Evolutionary conservation across 2,113 vertebrate species (phyloP), one percentile per base, ranked within the genome.

Genomic region (Poeciliopsis turrubarensis): DNA sequence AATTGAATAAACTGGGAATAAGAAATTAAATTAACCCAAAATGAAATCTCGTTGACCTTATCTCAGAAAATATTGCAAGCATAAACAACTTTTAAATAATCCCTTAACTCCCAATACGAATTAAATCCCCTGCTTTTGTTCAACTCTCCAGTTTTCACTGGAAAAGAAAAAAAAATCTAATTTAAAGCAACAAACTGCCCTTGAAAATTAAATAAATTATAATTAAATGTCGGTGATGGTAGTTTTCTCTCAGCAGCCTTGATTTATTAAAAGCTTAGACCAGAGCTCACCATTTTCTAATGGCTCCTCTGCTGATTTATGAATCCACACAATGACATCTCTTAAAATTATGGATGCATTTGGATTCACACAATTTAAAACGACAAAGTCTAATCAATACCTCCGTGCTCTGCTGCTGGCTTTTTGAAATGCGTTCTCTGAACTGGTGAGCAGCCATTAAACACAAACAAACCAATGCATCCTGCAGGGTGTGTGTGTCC

Each of bases 241-340:
- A 72, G 75, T 70, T 15, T 32, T 25, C 65, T 12, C 14, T 17
- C 54, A 27, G 74, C 68, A 39, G 65, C 51, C 34, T 10, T 61
- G 72, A 83, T 84, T 76, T 68, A 79, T 70, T 66, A 41, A 0
- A 4, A 65, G 47, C 44, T n/a, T 29, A 60, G 62, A 67, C 41
- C 30, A 26, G 30, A 69, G 44, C 51, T 73, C 75, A 75, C 51
- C 17, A 30, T 39, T 75, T n/a, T 44, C 17, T 77, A 78, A 75
- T 60, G 26, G 69, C 37, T n/a, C 31, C 25, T 62, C 54, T 73
- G 70, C 54, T 81, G 41, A 79, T 73, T 68, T 68, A 79, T 57
- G 51, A 44, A 47, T 29, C 4, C 1, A 7, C 22, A 13, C 15
- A 47, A 62, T 34, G 61, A 37, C 39, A 47, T 19, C 5, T 15